These are phyloP conservation scores for Thera obeliscata DNA, from an alignment of 2,888 invertebrate species.

Conservation along the genomic window DNA sequence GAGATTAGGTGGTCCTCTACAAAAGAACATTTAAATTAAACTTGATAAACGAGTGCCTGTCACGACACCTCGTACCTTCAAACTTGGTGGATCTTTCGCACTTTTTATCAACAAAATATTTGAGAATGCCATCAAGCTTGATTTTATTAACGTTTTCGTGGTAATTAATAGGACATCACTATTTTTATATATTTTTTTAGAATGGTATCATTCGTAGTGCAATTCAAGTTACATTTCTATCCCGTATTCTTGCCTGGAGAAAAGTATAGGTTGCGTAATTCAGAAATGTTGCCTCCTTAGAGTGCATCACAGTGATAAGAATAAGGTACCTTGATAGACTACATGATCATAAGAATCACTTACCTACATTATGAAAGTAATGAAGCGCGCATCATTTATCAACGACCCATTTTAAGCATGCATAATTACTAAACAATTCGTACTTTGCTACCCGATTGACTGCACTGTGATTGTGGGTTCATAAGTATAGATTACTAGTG, in stretches of 20 bases:
- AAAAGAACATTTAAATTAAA: constrained; percentile 19
- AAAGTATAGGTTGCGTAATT: too few species aligned
- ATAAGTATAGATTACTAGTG: constrained; percentile 25
- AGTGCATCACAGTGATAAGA: background rate
- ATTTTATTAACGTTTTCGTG: too few species aligned
- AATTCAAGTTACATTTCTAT: too few species aligned
- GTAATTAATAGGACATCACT: too few species aligned
- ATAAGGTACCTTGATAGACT: background rate
- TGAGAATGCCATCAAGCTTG: too few species aligned
- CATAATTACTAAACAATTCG: constrained; percentile 57
- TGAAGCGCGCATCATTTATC: constrained; percentile 55
- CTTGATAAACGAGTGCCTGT: constrained; percentile 9
- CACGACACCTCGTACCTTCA: background rate
- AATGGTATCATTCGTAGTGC: too few species aligned
- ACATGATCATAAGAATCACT: constrained; percentile 32
- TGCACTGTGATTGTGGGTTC: constrained; percentile 35
- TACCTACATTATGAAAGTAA: constrained; percentile 34
- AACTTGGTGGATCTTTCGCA: background rate
- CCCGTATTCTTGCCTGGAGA: too few species aligned
- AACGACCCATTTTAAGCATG: constrained; percentile 59
- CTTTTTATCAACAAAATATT: too few species aligned
- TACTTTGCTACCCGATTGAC: constrained; percentile 49
- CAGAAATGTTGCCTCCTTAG: background rate
- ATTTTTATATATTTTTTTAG: too few species aligned
- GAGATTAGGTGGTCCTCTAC: constrained; percentile 27